Evolutionary conservation across 2,113 vertebrate genomes (phyloP).

Genomic region (Rhinoderma darwinii): DNA sequence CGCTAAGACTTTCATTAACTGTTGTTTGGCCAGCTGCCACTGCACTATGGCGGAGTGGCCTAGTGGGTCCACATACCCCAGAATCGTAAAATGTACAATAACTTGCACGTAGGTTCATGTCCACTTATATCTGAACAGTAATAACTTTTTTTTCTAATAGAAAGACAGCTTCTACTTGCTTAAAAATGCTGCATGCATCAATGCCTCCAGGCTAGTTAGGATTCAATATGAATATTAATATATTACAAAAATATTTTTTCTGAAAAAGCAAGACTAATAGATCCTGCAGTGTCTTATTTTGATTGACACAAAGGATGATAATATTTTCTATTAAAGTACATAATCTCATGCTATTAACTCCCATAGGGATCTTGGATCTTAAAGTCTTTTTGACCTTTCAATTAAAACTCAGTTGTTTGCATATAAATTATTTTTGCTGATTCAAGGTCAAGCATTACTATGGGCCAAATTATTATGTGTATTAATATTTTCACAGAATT

Average conservation of each 20-base stretch:
- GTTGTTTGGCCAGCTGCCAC: too few species aligned
- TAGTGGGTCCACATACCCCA: too few species aligned
- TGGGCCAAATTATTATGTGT: slow-evolving; percentile 1
- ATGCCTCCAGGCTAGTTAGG: background rate
- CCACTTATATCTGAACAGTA: too few species aligned
- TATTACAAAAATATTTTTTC: background rate
- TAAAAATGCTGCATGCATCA: background rate
- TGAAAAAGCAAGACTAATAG: background rate
- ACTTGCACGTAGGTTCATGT: too few species aligned
- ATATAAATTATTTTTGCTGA: slow-evolving; percentile 37
- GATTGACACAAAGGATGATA: background rate
- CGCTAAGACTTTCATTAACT: too few species aligned
- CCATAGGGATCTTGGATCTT: background rate
- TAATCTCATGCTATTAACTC: background rate
- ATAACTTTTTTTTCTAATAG: background rate
- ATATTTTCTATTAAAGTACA: background rate
- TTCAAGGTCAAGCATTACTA: slow-evolving; percentile 45
- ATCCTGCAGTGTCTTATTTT: background rate
- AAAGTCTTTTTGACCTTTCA: background rate
- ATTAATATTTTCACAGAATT: slow-evolving; percentile 26
- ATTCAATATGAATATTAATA: background rate
- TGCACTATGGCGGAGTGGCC: too few species aligned
- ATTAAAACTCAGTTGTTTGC: slow-evolving; percentile 22
- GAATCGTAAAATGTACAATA: too few species aligned
- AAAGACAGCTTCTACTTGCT: background rate